Evolutionary conservation across 2,113 vertebrate genomes (phyloP), one percentile per base, ranked within the genome.

Genomic region (Sphaerodactylus townsendi): DNA sequence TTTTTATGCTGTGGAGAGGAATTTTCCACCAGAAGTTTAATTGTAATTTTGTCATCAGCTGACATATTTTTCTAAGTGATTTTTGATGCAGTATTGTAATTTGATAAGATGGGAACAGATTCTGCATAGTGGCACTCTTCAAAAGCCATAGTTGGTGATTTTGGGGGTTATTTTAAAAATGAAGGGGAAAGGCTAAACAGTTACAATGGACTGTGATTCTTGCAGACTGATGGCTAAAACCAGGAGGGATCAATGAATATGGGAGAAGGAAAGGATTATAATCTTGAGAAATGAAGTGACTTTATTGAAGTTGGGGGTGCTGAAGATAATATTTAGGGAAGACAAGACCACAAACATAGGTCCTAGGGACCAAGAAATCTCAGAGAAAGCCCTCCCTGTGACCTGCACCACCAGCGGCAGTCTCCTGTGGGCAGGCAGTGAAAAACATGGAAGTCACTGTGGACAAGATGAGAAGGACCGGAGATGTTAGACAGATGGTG

Each of bases 111-210:
- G 68, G 1, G 8, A 50, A 6, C n/a, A 77, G 30, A 35, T 6
- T 4, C 25, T 1, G 0, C 8, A 0, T 1, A 35, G 19, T 6
- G 33, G 41, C 0, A 0, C 0, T 44, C 66, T 70, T 0, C 0
- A 0, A 37, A 3, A 0, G 2, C 1, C 13, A 37, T 17, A 0
- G 37, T 46, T 14, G 1, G 9, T 50, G 2, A 50, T 10, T n/a
- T n/a, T 10, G 53, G 19, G 53, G 19, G 25, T 23, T 28, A 25
- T 50, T 62, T 73, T 53, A 1, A 37, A 62, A 62, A 14, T 3
- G 28, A 4, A 62, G 3, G 68, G 30, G 14, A 0, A 0, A 21
- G 56, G 25, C 10, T 33, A 1, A 41, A 10, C 1, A 10, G n/a
- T 3, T 46, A 68, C 6, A 41, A 53, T 39, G n/a, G 30, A 2